Conservation (phyloP, 2,113 vertebrate genomes). For the Crotophaga sulcirostris region DNA sequence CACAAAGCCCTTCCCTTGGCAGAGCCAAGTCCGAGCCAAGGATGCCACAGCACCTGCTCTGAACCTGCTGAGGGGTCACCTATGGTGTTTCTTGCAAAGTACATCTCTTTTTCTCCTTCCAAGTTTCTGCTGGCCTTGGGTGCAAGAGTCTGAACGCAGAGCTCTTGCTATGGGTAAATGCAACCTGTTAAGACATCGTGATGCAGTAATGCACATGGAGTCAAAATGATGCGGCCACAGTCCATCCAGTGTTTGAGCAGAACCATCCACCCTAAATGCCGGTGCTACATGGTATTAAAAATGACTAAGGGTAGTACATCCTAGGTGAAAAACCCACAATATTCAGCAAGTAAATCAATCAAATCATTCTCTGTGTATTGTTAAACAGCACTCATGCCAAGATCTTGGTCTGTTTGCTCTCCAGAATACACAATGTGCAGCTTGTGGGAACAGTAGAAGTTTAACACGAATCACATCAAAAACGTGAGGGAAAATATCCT, state of each 20-base stretch:
- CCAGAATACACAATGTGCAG: background rate
- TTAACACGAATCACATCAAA: background rate
- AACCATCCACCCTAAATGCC: background rate
- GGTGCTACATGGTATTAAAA: background rate
- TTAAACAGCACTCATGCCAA: background rate
- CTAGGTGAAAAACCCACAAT: background rate
- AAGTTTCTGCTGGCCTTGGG: background rate
- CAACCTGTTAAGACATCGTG: rapidly evolving
- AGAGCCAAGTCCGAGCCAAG: background rate
- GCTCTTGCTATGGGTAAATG: background rate
- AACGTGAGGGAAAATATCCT: background rate
- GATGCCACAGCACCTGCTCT: background rate
- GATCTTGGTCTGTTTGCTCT: background rate
- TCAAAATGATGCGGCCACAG: background rate
- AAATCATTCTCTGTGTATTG: background rate
- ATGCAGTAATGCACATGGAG: background rate
- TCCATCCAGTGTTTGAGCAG: background rate
- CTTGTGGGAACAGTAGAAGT: background rate
- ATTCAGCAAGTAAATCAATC: conserved; percentile 9
- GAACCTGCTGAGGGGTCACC: too few relatives aligned
- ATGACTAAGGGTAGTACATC: background rate
- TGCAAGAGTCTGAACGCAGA: background rate
- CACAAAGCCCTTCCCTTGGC: background rate
- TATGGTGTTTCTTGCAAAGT: background rate
- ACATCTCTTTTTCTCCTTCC: background rate